Evolutionary conservation across 1,140 invertebrate genomes (phyloP), one percentile per base, ranked within the genome.

Genomic region (Acyrthosiphon pisum): DNA sequence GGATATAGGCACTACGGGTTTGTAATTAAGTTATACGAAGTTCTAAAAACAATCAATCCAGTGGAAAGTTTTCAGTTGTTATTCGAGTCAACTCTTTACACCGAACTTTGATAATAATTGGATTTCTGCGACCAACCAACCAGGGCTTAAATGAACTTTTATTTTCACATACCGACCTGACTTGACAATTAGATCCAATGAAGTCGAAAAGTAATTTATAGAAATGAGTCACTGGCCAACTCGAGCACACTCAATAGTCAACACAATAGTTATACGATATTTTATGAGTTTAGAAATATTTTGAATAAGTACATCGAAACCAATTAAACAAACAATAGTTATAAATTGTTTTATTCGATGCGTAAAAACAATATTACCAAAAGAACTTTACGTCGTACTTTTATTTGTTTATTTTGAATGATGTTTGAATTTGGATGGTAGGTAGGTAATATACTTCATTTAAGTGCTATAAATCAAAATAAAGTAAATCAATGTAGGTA

Each of bases 41-140:
- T 90, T 90, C 44, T 68, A 60, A 90, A 90, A 90, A 90, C 89
- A 90, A 90, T 90, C 89, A 90, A 68, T 90, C 53, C 56, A 18
- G 6, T 7, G 6, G 30, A 90, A 90, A 90, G 89, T 90, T 90
- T 90, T 44, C 37, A 30, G 23, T 90, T 90, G 53, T 90, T 90
- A 90, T 90, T 90, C 53, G 14, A 90, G 53, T 90, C 89, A 90
- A 90, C 89, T 90, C 53, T 60, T 90, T 68, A 90, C 53, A 41
- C 35, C 56, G 44, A 90, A 90, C 89, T 90, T 90, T 90, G 37
- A 90, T 56, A 68, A 90, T 68, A 90, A 90, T 90, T 90, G 89
- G 89, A 41, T 90, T 90, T 60, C 37, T 18, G 53, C 26, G 56
- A 90, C 89, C 89, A 18, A 90, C 89, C 37, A 30, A 60, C 53